These are phyloP conservation scores for Drosophila insularis DNA, from an alignment of 1,140 invertebrate species.

Conservation along the genomic window DNA sequence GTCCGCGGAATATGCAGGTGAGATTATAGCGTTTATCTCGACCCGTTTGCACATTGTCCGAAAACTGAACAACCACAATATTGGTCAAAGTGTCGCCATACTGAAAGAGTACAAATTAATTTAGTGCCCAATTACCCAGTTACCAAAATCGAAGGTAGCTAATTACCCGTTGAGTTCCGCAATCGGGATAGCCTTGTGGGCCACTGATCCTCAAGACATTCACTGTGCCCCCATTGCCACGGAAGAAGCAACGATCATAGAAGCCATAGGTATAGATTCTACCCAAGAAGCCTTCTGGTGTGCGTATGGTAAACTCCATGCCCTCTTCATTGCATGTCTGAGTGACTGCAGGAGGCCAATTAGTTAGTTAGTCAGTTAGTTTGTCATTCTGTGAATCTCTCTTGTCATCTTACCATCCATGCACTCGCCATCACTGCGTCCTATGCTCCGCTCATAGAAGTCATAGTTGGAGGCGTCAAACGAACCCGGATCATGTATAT, in stretches of 20 bases:
- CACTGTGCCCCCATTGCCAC: constrained; percentile 92
- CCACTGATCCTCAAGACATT: constrained; percentile 93
- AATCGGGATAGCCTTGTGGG: constrained; percentile 94
- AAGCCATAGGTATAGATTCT: constrained; percentile 96
- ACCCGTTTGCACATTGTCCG: constrained; percentile 95
- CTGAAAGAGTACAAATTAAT: constrained; percentile 82
- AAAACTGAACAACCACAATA: constrained; percentile 96
- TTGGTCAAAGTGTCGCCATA: constrained; percentile 96
- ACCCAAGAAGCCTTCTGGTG: constrained; percentile 93
- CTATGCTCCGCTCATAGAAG: constrained; percentile 91
- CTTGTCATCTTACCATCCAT: constrained; percentile 87
- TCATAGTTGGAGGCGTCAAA: constrained; percentile 94
- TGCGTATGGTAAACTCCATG: constrained; percentile 95
- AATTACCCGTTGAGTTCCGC: constrained; percentile 91
- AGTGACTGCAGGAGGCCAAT: constrained; percentile 86
- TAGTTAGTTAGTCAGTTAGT: constrained; percentile 11
- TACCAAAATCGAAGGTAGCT: neutral
- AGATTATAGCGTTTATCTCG: constrained; percentile 95
- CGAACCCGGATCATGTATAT: constrained; percentile 91
- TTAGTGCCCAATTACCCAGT: neutral
- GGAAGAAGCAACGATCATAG: constrained; percentile 95
- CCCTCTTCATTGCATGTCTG: constrained; percentile 96
- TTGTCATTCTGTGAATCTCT: constrained; percentile 20
- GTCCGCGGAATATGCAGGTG: constrained; percentile 94
- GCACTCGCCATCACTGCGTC: constrained; percentile 89